These are phyloP conservation scores for Datnioides undecimradiatus DNA, from an alignment of 2,113 vertebrate species.

Conservation along the genomic window DNA sequence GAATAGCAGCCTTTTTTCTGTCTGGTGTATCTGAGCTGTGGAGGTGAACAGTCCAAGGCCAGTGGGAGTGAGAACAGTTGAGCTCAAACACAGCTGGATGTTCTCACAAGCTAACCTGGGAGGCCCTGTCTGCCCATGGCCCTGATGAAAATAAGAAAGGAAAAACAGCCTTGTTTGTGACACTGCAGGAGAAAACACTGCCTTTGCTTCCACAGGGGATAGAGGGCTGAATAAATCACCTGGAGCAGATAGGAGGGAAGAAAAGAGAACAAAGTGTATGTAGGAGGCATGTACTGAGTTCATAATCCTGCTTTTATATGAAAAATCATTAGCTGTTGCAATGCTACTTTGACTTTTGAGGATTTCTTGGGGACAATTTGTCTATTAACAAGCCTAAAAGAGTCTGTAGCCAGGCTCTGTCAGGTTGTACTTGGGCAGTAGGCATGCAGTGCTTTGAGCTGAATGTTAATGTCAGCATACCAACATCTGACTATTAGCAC, in stretches of 20 bases:
- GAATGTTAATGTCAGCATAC: background rate
- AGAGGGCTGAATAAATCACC: slow-evolving; percentile 16
- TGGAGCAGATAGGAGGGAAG: background rate
- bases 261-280: slow-evolving; percentile 4
- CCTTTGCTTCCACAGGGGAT: background rate
- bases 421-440: background rate
- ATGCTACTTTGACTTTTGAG: background rate
- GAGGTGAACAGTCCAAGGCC: slow-evolving; percentile 64
- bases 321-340: background rate
- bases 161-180: slow-evolving; percentile 40
- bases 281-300: background rate
- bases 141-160: slow-evolving; percentile 7
- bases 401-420: too few relatives aligned
- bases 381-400: background rate
- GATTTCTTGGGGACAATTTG: background rate
- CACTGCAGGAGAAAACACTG: slow-evolving; percentile 14
- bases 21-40: background rate
- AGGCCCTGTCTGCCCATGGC: background rate
- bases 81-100: slow-evolving; percentile 70
- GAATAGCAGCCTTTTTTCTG: slow-evolving; percentile 24
- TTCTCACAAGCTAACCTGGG: slow-evolving; percentile 52
- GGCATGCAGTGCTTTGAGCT: background rate
- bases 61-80: slow-evolving; percentile 59
- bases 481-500: background rate
- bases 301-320: background rate